Evolutionary conservation across 2,797 vertebrate genomes (phyloP).

Genomic region (Scomberomorus guttatus): DNA sequence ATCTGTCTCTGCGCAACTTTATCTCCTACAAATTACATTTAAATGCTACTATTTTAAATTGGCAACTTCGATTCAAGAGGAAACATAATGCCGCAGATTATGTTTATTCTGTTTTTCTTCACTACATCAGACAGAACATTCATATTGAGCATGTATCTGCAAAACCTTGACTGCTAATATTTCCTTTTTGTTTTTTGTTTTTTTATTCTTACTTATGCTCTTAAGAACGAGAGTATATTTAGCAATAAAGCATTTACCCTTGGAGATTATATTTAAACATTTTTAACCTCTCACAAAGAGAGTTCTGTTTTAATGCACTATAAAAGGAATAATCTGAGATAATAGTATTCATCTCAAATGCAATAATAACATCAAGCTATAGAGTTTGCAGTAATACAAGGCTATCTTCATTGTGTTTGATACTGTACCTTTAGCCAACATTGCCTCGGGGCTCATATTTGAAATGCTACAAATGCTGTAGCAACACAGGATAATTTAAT

Average conservation of each 20-base stretch:
- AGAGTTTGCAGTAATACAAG: slow-evolving; percentile 28
- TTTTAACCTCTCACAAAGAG: slow-evolving; percentile 25
- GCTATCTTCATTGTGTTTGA: slow-evolving; percentile 55
- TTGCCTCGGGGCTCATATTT: slow-evolving; percentile 78
- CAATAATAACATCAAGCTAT: slow-evolving; percentile 38
- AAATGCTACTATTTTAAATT: slow-evolving; percentile 21
- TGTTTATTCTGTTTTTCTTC: slow-evolving; percentile 10
- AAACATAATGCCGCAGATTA: slow-evolving; percentile 8
- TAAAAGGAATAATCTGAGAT: slow-evolving; percentile 44
- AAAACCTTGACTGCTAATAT: neutral
- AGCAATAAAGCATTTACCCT: neutral
- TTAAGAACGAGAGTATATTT: neutral
- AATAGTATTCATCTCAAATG: slow-evolving; percentile 35
- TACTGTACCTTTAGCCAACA: slow-evolving; percentile 70
- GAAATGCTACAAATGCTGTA: slow-evolving; percentile 80
- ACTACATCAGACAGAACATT: slow-evolving; percentile 4
- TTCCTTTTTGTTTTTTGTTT: slow-evolving; percentile 8
- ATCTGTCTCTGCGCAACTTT: neutral
- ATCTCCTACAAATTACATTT: slow-evolving; percentile 17
- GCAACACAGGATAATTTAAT: slow-evolving; percentile 84
- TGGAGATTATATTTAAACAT: slow-evolving; percentile 21
- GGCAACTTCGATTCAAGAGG: slow-evolving; percentile 26
- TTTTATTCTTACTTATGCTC: slow-evolving; percentile 24
- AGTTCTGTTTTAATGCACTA: slow-evolving; percentile 15
- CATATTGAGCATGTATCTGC: neutral